Evolutionary conservation across 2,888 invertebrate genomes (phyloP).

Genomic region (Byasa hedistus): DNA sequence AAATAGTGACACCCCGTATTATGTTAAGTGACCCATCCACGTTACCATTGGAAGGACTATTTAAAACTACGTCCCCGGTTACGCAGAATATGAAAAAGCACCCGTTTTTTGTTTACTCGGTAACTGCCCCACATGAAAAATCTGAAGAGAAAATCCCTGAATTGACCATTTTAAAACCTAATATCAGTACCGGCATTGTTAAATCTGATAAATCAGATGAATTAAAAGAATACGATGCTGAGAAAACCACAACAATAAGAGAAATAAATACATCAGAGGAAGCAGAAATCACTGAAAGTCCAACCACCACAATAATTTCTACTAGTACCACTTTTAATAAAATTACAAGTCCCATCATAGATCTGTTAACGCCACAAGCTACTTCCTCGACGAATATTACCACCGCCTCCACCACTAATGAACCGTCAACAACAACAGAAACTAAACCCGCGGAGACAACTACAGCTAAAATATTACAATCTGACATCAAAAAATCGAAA

Average conservation of each 20-base stretch:
- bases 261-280: conserved; percentile 52
- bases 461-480: conserved; percentile 52
- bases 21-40: conserved; percentile 81
- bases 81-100: conserved; percentile 51
- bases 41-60: conserved; percentile 83
- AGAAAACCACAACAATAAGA: conserved; percentile 47
- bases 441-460: conserved; percentile 56
- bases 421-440: conserved; percentile 49
- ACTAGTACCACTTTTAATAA: conserved; percentile 37
- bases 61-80: conserved; percentile 76
- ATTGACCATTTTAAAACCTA: conserved; percentile 58
- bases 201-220: conserved; percentile 69
- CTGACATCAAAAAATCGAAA: conserved; percentile 64
- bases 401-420: conserved; percentile 38
- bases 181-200: conserved; percentile 56
- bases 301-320: conserved; percentile 40
- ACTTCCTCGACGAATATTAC: conserved; percentile 28
- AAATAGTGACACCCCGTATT: conserved; percentile 64
- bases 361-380: conserved; percentile 42
- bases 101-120: conserved; percentile 73
- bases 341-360: conserved; percentile 44
- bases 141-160: conserved; percentile 57
- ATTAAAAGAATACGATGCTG: conserved; percentile 55
- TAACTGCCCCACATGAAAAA: conserved; percentile 55
- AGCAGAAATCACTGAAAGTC: conserved; percentile 36